phyloP scores from a whole-genome alignment of 2,888 invertebrate species.

The Crossocerus cetratus region DNA sequence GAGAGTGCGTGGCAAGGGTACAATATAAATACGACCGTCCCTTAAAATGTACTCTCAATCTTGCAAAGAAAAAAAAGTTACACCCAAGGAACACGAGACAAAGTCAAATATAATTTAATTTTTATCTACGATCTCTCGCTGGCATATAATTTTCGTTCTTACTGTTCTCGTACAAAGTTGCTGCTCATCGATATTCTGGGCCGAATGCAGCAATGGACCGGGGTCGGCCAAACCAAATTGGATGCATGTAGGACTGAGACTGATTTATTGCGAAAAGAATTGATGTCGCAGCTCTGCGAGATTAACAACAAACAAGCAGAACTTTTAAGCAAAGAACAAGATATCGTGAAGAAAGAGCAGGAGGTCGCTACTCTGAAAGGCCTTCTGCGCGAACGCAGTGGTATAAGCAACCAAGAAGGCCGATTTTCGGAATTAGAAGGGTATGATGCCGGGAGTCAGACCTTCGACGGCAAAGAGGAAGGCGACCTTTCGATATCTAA shows the following conservation, averaged over 20 bases:
- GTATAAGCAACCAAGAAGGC: no score
- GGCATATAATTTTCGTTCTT: slow-evolving; percentile 12
- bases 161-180: slow-evolving; percentile 52
- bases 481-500: no score
- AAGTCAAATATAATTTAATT: background rate
- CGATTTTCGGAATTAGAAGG: no score
- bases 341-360: slow-evolving; percentile 10
- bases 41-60: slow-evolving; percentile 11
- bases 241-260: slow-evolving; percentile 58
- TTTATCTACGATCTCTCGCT: background rate
- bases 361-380: background rate
- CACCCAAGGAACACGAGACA: background rate
- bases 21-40: slow-evolving; percentile 21
- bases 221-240: slow-evolving; percentile 62
- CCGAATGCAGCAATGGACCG: slow-evolving; percentile 66
- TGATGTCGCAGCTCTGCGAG: slow-evolving; percentile 49
- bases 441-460: no score
- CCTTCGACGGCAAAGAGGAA: no score
- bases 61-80: slow-evolving; percentile 25
- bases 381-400: background rate
- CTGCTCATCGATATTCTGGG: slow-evolving; percentile 68
- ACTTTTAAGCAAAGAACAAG: slow-evolving; percentile 16
- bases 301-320: slow-evolving; percentile 34
- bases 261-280: slow-evolving; percentile 57
- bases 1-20: slow-evolving; percentile 35